Percentiles rank a stretch among this genome's conserved stretches.
Conservation (phyloP, 1,140 invertebrate species). For the Agrilus planipennis region DNA sequence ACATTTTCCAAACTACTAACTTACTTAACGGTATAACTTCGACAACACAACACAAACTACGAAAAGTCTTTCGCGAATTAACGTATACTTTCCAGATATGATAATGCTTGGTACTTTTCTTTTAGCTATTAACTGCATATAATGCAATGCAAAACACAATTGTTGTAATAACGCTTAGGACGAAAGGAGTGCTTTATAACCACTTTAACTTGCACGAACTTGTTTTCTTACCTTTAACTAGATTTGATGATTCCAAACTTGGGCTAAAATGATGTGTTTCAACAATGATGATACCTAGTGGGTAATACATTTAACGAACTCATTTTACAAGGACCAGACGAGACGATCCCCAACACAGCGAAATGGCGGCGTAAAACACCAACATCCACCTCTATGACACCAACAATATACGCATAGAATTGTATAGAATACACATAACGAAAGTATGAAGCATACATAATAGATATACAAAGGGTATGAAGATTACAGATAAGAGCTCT, state of each 20-base stretch:
- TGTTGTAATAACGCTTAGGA: constrained; percentile 12
- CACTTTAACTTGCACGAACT: constrained; percentile 20
- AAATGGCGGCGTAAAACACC: too few species aligned
- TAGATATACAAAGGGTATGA: too few species aligned
- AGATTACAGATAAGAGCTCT: too few species aligned
- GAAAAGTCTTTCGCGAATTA: constrained; percentile 21
- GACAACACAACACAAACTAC: constrained; percentile 26
- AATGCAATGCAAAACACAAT: constrained; percentile 11
- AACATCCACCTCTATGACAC: too few species aligned
- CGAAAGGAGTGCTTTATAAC: constrained; percentile 18
- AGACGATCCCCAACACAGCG: too few species aligned
- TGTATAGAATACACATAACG: too few species aligned
- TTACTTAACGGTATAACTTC: constrained; percentile 13
- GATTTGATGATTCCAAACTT: constrained; percentile 1
- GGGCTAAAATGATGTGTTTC: too few species aligned
- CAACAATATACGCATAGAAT: too few species aligned
- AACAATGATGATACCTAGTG: too few species aligned
- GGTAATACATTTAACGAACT: too few species aligned
- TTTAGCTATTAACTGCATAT: neutral
- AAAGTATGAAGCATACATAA: too few species aligned
- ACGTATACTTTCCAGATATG: constrained; percentile 14
- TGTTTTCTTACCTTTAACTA: constrained; percentile 24
- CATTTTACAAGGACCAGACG: too few species aligned
- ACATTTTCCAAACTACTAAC: constrained; percentile 5
- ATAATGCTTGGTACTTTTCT: neutral